Evolutionary conservation across 2,113 vertebrate genomes (phyloP).

Genomic region (Antechinus flavipes): DNA sequence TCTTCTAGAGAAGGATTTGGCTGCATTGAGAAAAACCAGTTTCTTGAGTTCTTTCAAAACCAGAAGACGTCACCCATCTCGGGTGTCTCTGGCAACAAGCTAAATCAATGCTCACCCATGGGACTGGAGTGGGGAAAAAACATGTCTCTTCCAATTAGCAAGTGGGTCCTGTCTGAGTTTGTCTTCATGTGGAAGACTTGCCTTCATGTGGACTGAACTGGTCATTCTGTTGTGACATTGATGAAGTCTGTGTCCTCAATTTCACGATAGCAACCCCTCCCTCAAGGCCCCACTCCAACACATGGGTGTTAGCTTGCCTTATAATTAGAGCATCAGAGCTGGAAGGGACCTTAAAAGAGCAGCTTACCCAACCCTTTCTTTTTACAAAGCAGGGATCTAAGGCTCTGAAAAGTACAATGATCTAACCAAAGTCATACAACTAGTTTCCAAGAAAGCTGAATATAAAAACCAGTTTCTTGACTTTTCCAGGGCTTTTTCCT

Average conservation of each 20-base stretch:
- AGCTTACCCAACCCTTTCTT: neutral
- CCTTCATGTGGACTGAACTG: neutral
- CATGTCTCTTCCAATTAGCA: neutral
- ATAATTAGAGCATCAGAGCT: neutral
- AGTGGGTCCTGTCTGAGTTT: neutral
- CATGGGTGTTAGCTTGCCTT: neutral
- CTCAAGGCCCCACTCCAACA: neutral
- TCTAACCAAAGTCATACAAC: neutral
- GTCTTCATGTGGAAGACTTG: neutral
- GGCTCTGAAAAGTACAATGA: neutral
- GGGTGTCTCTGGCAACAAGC: neutral
- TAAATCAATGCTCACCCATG: neutral
- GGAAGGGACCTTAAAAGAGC: neutral
- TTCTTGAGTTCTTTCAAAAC: neutral
- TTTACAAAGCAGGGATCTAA: neutral
- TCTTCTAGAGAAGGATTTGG: neutral
- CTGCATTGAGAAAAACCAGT: neutral
- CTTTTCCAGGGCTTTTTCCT: neutral
- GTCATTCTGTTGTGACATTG: neutral
- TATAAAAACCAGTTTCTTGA: neutral
- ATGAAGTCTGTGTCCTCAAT: neutral
- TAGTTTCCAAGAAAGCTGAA: neutral
- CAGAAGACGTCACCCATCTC: conserved; percentile 4
- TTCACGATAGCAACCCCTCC: neutral
- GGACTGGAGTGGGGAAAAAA: neutral